Evolutionary conservation across 2,797 vertebrate genomes (phyloP).

Genomic region (Lindbergichthys nudifrons): DNA sequence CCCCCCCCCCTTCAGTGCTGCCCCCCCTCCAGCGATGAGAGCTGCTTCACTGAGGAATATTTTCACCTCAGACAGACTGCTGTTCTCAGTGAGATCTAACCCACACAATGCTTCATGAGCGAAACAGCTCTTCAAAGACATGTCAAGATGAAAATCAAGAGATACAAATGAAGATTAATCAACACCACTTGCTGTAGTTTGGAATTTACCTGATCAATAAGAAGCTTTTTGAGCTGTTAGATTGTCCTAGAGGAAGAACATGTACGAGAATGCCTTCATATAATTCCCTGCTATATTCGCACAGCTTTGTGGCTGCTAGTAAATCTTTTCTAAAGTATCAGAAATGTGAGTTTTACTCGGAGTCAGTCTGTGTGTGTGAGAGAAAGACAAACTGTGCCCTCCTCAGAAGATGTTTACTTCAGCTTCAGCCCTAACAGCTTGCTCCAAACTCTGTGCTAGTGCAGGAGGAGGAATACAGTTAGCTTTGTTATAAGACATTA

Average conservation of each 20-base stretch:
- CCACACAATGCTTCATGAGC: conserved; percentile 7
- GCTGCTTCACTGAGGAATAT: conserved; percentile 30
- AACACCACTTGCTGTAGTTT: background rate
- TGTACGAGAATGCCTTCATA: background rate
- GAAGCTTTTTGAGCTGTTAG: background rate
- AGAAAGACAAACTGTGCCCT: conserved; percentile 22
- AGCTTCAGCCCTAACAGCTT: conserved; percentile 29
- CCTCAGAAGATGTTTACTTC: conserved; percentile 33
- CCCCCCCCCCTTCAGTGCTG: conserved; percentile 7
- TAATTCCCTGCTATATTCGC: background rate
- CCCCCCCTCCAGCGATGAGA: conserved; percentile 27
- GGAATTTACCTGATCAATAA: conserved; percentile 5
- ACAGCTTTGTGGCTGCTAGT: background rate
- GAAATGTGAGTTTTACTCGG: background rate
- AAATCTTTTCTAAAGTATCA: conserved; percentile 11
- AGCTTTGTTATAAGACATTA: background rate
- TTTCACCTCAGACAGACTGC: conserved; percentile 29
- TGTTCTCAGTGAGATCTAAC: conserved; percentile 23
- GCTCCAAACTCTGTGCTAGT: conserved; percentile 1
- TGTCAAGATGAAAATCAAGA: background rate
- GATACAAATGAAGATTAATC: background rate
- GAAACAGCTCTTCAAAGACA: conserved; percentile 22
- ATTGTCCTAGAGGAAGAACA: no score
- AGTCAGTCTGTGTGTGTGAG: background rate
- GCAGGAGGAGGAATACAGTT: background rate